Base-by-base conservation (phyloP, 2,888 invertebrate species). In the Hyppa rectilinea region DNA sequence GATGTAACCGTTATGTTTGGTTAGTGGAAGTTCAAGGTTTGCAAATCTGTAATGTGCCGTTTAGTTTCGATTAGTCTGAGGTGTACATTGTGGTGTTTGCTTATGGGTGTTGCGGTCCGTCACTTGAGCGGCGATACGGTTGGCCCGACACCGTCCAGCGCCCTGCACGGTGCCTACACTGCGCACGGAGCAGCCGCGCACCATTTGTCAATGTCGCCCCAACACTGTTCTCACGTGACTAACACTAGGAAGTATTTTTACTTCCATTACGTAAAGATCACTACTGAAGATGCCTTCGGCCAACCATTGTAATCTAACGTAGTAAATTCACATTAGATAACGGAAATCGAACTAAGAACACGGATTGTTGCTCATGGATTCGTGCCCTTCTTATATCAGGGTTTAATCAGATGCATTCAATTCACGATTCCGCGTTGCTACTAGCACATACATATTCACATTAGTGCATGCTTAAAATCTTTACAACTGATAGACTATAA, bases 251-350 rank as follows among this genome's bases (percentile, higher is more conserved):
- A 94, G 88, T 88, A 90, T 91, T 93, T 91, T 92, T 93, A 93
- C 91, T 92, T 85, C 87, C 89, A 89, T 92, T 92, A 91, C 89
- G 89, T 89, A 91, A 90, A 92, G 89, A 92, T 94, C 92, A 92
- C 89, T 90, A 90, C 88, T 85, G 89, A 89, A 89, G 89, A 89
- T 88, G 87, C 88, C 87, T 87, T 86, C 80, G 80, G 80, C 85
- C 81, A 83, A 85, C 86, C 87, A 90, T 87, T 86, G 88, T 92
- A 91, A 94, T 93, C 92, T 92, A 77, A 85, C 84, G 88, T 88
- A 90, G 92, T 94, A 93, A 94, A 94, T 94, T 93, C 88, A 88
- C 91, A 89, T 89, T 87, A 92, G 93, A 93, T 94, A 94, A 92
- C 92, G 89, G 91, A 88, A 88, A 87, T 88, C 87, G 90, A 88